A percentile compares a stretch with the other conserved stretches of the same genome.
phyloP scores from a whole-genome alignment of 2,113 vertebrate genomes.

The Micronisus gabar region DNA sequence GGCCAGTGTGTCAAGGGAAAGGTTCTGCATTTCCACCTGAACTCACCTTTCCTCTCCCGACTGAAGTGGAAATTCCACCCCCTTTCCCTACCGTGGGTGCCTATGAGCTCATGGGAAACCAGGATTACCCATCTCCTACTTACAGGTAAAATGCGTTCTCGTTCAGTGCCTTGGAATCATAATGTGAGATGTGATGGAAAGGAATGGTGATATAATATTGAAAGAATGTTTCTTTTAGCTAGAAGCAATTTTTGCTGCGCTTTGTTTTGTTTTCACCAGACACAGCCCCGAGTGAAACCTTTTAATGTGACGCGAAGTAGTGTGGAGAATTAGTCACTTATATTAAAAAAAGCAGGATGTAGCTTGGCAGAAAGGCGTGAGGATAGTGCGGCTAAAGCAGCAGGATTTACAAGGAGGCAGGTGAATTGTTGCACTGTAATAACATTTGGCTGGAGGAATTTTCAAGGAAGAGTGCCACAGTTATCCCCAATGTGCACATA shows the following conservation, averaged over 20 bases:
- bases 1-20: background rate
- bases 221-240: conserved; percentile 53
- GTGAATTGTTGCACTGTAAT: background rate
- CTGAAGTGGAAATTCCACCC: background rate
- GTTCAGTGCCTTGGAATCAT: background rate
- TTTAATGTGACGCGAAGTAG: background rate
- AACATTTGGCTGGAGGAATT: background rate
- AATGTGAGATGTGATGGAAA: background rate
- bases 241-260: background rate
- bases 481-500: fast-evolving
- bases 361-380: background rate
- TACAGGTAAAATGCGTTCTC: background rate
- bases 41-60: background rate
- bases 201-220: conserved; percentile 9
- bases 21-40: background rate
- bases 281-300: background rate
- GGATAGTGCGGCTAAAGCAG: background rate
- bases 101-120: background rate
- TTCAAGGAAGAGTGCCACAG: background rate
- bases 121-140: background rate
- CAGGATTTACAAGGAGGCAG: background rate
- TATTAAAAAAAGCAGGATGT: background rate
- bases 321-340: background rate
- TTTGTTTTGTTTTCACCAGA: conserved; percentile 14
- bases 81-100: background rate